Evolutionary conservation across 2,797 vertebrate genomes (phyloP).

Genomic region (Melopsittacus undulatus): DNA sequence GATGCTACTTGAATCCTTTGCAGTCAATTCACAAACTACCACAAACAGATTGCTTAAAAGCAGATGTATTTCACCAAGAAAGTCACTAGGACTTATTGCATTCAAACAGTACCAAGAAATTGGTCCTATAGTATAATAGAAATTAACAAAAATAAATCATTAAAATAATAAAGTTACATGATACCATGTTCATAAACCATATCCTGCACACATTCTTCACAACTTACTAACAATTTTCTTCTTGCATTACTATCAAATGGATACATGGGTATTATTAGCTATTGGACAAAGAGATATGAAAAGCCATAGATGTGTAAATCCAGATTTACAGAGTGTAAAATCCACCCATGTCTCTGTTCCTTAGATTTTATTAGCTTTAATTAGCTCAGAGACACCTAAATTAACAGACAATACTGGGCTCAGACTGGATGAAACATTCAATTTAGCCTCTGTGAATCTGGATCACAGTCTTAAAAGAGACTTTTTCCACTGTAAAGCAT

Average conservation of each 20-base stretch:
- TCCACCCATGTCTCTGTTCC: not conserved
- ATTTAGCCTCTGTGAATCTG: not conserved
- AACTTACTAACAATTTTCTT: not conserved
- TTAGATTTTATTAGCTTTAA: not conserved
- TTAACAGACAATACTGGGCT: not conserved
- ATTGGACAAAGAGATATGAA: not conserved
- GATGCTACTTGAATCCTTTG: not conserved
- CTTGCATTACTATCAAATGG: not conserved
- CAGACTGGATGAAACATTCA: not conserved
- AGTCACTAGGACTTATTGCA: not conserved
- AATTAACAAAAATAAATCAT: not conserved
- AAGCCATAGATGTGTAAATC: not conserved
- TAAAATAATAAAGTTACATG: not conserved
- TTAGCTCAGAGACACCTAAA: not conserved
- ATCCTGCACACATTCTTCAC: not conserved
- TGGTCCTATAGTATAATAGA: not conserved
- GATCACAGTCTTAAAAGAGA: not conserved
- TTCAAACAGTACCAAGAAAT: not conserved
- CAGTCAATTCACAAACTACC: not conserved
- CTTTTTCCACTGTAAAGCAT: not conserved
- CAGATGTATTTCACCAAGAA: not conserved
- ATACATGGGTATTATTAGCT: not conserved
- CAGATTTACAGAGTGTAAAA: not conserved
- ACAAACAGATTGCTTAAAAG: not conserved
- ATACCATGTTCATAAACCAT: not conserved